Evolutionary conservation across 1,140 invertebrate genomes (phyloP).

Genomic region (Bombus huntii): DNA sequence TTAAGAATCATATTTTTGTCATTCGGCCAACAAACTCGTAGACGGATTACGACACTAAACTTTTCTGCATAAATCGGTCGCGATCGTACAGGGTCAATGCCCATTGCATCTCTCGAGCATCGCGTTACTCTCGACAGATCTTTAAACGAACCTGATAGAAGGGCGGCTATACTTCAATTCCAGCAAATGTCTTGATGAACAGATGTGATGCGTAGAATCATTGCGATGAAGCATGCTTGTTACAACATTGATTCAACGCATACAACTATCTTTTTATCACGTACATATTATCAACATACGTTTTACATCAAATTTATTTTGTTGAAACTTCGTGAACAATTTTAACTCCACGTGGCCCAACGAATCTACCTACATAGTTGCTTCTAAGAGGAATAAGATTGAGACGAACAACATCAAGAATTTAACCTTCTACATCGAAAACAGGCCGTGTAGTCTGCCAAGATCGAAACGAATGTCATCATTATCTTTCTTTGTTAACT

Average conservation of each 20-base stretch:
- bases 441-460: background rate
- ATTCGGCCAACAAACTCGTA: conserved; percentile 10
- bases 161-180: background rate
- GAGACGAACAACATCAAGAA: background rate
- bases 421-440: background rate
- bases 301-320: background rate
- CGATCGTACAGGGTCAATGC: conserved; percentile 8
- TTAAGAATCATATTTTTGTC: conserved; percentile 23
- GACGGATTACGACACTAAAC: background rate
- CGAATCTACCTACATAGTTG: background rate
- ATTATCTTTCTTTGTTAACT: background rate
- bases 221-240: background rate
- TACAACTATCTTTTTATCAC: too few species aligned
- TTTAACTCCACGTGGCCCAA: background rate
- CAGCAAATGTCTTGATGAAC: background rate
- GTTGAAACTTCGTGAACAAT: background rate
- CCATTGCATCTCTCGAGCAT: background rate
- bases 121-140: background rate
- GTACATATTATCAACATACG: too few species aligned
- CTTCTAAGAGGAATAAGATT: background rate
- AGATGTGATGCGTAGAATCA: background rate
- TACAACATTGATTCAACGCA: background rate
- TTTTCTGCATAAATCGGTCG: conserved; percentile 4
- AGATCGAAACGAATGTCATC: background rate
- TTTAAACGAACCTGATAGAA: background rate